These are phyloP conservation scores for Alca torda DNA, from an alignment of 2,797 vertebrate genomes.

Conservation along the genomic window DNA sequence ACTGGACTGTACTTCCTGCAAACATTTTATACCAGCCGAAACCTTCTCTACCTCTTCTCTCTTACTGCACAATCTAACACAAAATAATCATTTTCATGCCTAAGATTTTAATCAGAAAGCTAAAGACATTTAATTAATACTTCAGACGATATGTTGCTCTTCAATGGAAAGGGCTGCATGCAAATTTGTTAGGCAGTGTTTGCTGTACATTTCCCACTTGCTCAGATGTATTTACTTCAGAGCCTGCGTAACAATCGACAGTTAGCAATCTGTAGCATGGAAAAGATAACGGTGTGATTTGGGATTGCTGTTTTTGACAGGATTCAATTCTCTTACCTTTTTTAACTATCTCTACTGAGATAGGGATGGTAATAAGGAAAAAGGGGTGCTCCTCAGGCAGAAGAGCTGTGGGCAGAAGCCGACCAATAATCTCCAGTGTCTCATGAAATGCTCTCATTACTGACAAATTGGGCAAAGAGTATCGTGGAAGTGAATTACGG, in stretches of 20 bases:
- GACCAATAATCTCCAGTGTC: neutral
- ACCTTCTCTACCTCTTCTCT: neutral
- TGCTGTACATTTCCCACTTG: neutral
- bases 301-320: neutral
- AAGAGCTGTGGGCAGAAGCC: neutral
- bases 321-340: neutral
- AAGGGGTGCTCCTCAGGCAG: neutral
- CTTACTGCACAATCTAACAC: neutral
- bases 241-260: neutral
- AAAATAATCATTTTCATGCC: neutral
- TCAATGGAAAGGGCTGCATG: neutral
- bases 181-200: neutral
- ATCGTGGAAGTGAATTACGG: slow-evolving; percentile 32
- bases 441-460: slow-evolving; percentile 7
- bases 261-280: neutral
- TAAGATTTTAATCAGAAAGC: slow-evolving; percentile 25
- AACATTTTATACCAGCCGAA: neutral
- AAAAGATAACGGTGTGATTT: neutral
- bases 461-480: neutral
- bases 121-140: slow-evolving; percentile 24
- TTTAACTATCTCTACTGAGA: neutral
- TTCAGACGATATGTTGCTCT: neutral
- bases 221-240: slow-evolving; percentile 6
- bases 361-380: neutral
- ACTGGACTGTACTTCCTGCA: neutral